These are phyloP conservation scores for Pseudomyrmex cubaensis DNA, from an alignment of 1,140 invertebrate genomes.

Conservation along the genomic window DNA sequence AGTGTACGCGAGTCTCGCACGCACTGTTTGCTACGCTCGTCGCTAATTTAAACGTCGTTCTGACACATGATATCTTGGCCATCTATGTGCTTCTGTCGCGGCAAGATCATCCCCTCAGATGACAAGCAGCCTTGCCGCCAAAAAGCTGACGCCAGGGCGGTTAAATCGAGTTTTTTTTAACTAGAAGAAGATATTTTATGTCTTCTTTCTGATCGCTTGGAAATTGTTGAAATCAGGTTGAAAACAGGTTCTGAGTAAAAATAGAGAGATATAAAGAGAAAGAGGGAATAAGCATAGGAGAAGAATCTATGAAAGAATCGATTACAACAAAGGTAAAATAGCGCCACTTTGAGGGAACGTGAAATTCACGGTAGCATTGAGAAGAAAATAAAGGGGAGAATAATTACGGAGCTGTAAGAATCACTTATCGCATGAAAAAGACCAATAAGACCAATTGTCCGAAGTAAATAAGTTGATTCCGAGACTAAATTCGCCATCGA, in stretches of 20 bases:
- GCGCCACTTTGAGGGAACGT: background rate
- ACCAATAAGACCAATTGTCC: conserved; percentile 18
- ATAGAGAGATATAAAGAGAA: background rate
- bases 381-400: conserved; percentile 20
- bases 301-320: no score
- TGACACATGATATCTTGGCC: conserved; percentile 58
- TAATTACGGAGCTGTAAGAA: background rate
- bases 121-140: conserved; percentile 81
- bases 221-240: background rate
- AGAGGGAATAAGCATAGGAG: background rate
- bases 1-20: conserved; percentile 46
- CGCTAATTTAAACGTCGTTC: conserved; percentile 30
- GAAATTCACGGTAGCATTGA: background rate
- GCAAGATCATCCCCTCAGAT: conserved; percentile 81
- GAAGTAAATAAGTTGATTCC: conserved; percentile 18
- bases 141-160: conserved; percentile 78
- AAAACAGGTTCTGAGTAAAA: background rate
- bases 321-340: background rate
- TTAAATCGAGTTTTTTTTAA: conserved; percentile 69
- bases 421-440: conserved; percentile 2
- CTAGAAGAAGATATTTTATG: background rate
- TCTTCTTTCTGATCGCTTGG: background rate
- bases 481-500: background rate
- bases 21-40: conserved; percentile 45
- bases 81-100: conserved; percentile 68